Evolutionary conservation across 1,140 invertebrate species (phyloP).

Genomic region (Sarcophaga peregrina): DNA sequence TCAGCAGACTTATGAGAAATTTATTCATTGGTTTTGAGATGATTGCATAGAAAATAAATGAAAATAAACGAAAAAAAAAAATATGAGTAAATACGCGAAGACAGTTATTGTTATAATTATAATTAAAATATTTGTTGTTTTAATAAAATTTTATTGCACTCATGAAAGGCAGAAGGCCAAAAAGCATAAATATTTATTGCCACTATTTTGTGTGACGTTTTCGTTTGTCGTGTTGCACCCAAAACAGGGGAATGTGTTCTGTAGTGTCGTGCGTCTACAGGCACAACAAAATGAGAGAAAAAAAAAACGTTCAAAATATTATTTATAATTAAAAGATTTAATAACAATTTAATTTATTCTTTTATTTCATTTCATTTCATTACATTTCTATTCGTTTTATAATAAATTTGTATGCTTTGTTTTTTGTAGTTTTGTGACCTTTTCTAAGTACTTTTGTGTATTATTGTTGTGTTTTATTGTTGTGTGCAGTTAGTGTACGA

Average conservation of each 20-base stretch:
- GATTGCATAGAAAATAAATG: too few relatives aligned
- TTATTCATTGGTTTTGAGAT: too few relatives aligned
- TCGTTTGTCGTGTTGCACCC: not conserved
- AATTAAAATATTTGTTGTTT: not conserved
- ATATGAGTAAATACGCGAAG: not conserved
- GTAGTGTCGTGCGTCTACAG: not conserved
- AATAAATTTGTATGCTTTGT: constrained; percentile 34
- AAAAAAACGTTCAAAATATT: too few relatives aligned
- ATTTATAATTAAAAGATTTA: constrained; percentile 35
- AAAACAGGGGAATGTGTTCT: not conserved
- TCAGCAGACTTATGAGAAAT: too few relatives aligned
- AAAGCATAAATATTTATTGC: constrained; percentile 4
- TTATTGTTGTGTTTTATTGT: too few relatives aligned
- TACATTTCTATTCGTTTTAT: constrained; percentile 4
- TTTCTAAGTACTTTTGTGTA: constrained; percentile 25
- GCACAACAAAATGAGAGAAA: not conserved
- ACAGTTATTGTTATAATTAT: not conserved
- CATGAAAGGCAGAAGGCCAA: not conserved
- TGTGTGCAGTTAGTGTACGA: not conserved
- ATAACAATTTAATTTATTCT: constrained; percentile 5
- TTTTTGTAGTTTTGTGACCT: constrained; percentile 34
- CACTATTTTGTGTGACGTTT: not conserved
- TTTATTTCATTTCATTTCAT: not conserved
- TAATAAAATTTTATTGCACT: constrained; percentile 4
- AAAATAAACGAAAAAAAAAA: too few relatives aligned